phyloP scores from a whole-genome alignment of 1,140 invertebrate species.

The Atta cephalotes region DNA sequence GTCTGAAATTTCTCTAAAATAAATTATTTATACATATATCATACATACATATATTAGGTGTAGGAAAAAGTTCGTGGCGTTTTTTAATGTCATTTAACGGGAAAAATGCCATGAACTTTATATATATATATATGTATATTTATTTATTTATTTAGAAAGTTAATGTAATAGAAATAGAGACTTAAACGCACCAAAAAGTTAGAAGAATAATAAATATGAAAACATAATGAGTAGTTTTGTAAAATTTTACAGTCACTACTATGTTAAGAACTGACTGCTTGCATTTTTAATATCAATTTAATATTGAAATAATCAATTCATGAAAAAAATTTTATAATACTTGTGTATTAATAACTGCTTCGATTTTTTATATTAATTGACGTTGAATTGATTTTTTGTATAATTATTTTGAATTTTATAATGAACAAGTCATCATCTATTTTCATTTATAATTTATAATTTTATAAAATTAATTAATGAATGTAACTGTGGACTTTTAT shows the following conservation, averaged over 20 bases:
- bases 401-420: conserved; percentile 4
- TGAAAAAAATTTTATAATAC: too few species aligned
- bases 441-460: neutral
- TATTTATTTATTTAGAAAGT: neutral
- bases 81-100: too few species aligned
- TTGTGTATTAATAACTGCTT: too few species aligned
- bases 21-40: neutral
- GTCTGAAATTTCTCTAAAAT: neutral
- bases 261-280: neutral
- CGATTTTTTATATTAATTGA: too few species aligned
- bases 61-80: too few species aligned
- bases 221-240: neutral
- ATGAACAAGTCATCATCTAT: neutral
- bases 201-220: neutral
- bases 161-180: neutral
- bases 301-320: neutral
- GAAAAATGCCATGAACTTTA: too few species aligned
- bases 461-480: neutral
- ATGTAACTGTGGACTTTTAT: neutral
- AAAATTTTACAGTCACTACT: neutral
- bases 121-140: too few species aligned
- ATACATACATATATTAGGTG: too few species aligned
- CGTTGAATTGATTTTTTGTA: neutral
- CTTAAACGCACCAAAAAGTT: neutral
- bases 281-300: neutral